phyloP scores from a whole-genome alignment of 2,888 invertebrate species.

The Caenorhabditis becei region DNA sequence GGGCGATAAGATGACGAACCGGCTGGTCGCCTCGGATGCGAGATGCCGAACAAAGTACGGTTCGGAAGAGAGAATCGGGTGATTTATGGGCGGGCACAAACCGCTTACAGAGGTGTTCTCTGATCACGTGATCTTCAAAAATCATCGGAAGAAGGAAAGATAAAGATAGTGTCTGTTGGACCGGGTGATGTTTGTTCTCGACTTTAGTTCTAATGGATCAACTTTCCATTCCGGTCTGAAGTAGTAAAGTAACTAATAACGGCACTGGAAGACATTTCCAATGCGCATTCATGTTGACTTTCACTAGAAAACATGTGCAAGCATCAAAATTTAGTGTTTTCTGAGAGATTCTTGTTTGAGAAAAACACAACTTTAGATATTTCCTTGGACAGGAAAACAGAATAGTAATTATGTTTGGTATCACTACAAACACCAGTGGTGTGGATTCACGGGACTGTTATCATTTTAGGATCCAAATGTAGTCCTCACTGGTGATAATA shows the following conservation, averaged over 20 bases:
- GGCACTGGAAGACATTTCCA: too few species aligned
- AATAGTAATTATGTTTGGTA: too few species aligned
- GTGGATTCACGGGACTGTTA: too few species aligned
- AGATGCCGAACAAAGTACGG: slow-evolving; percentile 53
- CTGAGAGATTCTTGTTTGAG: too few species aligned
- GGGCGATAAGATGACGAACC: slow-evolving; percentile 36
- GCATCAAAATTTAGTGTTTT: not conserved
- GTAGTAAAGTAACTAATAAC: too few species aligned
- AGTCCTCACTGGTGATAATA: too few species aligned
- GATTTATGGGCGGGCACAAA: slow-evolving; percentile 27
- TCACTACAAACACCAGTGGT: too few species aligned
- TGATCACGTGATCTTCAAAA: slow-evolving; percentile 56
- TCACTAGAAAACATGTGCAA: not conserved
- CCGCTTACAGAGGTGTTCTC: slow-evolving; percentile 33
- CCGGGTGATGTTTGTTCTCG: not conserved
- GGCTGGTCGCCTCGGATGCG: slow-evolving; percentile 11
- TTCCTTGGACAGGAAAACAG: too few species aligned
- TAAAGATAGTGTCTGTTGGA: not conserved
- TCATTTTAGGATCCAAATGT: too few species aligned
- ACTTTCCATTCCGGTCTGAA: too few species aligned
- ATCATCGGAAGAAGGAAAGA: slow-evolving; percentile 1
- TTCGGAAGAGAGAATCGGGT: slow-evolving; percentile 48
- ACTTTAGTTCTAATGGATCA: not conserved
- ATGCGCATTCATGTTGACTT: slow-evolving; percentile 1
- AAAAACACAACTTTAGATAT: too few species aligned